A percentile compares a stretch with the other conserved stretches of the same genome.
Conservation (phyloP, 2,113 vertebrate species). For the Oreochromis tanganicae region DNA sequence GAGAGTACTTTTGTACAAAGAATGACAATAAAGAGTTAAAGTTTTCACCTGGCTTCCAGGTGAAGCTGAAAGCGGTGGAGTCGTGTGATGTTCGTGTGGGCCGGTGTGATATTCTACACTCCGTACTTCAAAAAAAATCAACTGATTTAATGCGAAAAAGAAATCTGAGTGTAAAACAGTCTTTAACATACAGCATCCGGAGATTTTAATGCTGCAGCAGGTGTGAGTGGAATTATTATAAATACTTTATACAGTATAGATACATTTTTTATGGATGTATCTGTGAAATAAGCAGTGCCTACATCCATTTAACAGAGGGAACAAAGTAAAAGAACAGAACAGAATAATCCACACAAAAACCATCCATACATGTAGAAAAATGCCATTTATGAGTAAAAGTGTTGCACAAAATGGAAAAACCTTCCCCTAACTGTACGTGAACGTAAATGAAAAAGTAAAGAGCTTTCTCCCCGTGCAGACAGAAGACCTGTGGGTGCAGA, state of each 20-base stretch:
- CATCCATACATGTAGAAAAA: neutral
- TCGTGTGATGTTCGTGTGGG: neutral
- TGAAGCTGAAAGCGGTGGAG: neutral
- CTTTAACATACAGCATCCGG: rapidly evolving
- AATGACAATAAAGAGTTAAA: neutral
- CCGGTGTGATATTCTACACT: rapidly evolving
- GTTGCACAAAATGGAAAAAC: neutral
- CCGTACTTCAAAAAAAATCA: rapidly evolving
- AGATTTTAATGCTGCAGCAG: neutral
- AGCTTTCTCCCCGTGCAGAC: neutral
- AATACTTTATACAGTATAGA: neutral
- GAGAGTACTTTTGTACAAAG: neutral
- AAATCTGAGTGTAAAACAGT: rapidly evolving
- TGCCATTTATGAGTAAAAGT: rapidly evolving
- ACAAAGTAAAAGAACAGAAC: neutral
- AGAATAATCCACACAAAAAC: neutral
- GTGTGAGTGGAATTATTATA: neutral
- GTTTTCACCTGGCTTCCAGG: neutral
- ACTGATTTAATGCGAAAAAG: neutral
- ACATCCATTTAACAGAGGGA: neutral
- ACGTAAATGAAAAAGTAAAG: neutral
- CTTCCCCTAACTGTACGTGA: neutral
- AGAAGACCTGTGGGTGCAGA: neutral
- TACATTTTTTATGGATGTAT: neutral
- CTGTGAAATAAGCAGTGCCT: neutral